phyloP scores from a whole-genome alignment of 2,113 vertebrate genomes.

The Cacatua alba region DNA sequence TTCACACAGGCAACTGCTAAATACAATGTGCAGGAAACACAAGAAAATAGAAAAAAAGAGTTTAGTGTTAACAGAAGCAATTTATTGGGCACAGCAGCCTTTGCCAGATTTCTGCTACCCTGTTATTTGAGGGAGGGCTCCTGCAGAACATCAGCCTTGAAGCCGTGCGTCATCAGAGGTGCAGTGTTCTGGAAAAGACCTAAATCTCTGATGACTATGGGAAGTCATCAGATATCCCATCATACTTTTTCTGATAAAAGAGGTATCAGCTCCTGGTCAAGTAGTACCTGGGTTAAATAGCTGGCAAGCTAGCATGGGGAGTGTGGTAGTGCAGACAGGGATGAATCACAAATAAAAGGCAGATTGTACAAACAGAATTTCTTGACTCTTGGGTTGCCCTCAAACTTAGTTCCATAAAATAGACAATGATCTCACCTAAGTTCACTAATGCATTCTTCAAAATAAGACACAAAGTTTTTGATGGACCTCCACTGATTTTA shows the following conservation, averaged over 20 bases:
- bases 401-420: not conserved
- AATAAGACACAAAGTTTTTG: not conserved
- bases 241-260: not conserved
- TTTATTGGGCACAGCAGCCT: not conserved
- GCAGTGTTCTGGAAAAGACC: not conserved
- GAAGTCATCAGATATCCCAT: not conserved
- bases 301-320: not conserved
- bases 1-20: not conserved
- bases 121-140: not conserved
- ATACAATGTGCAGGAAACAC: not conserved
- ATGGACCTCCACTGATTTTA: not conserved
- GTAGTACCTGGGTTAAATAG: not conserved
- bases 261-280: not conserved
- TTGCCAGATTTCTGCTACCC: not conserved
- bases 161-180: not conserved
- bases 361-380: not conserved
- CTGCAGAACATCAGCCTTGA: not conserved
- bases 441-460: not conserved
- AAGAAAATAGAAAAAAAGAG: not conserved
- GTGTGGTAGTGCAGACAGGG: not conserved
- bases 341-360: not conserved
- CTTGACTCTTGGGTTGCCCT: not conserved
- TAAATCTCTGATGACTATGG: not conserved
- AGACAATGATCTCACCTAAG: not conserved
- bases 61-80: not conserved